phyloP scores from a whole-genome alignment of 2,797 vertebrate species.

The Australoheros facetus region DNA sequence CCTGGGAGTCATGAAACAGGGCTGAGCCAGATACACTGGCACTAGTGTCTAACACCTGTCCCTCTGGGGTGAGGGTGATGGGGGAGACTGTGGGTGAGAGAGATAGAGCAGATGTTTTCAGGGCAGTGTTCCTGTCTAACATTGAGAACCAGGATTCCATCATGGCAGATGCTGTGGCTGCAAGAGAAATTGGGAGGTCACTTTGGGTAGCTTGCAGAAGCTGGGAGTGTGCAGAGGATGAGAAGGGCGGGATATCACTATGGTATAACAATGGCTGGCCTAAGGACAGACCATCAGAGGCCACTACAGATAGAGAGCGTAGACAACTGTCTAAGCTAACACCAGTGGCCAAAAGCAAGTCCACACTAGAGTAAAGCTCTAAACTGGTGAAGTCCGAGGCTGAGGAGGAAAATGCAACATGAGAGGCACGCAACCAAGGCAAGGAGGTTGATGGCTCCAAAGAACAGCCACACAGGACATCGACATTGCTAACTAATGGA shows the following conservation, averaged over 20 bases:
- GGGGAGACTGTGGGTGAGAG: slow-evolving; percentile 72
- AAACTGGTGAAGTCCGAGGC: slow-evolving; percentile 46
- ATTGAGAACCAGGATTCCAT: slow-evolving; percentile 70
- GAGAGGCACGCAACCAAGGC: slow-evolving; percentile 69
- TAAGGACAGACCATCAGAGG: slow-evolving; percentile 63
- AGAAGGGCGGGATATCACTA: slow-evolving; percentile 59
- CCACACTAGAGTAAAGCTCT: slow-evolving; percentile 52
- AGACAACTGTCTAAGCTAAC: slow-evolving; percentile 65
- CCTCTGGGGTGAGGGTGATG: slow-evolving; percentile 78
- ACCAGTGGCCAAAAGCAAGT: slow-evolving; percentile 48
- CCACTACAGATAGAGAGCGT: slow-evolving; percentile 57
- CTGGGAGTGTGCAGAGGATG: slow-evolving; percentile 63
- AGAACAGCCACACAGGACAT: slow-evolving; percentile 64
- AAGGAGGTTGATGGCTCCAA: slow-evolving; percentile 55
- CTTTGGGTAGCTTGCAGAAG: slow-evolving; percentile 66
- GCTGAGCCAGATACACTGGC: slow-evolving; percentile 88
- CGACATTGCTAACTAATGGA: slow-evolving; percentile 45
- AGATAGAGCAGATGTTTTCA: slow-evolving; percentile 69
- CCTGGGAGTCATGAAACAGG: slow-evolving; percentile 80
- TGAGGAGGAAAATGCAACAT: slow-evolving; percentile 53
- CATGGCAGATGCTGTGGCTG: slow-evolving; percentile 68
- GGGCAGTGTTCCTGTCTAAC: slow-evolving; percentile 67
- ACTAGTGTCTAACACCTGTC: slow-evolving; percentile 70
- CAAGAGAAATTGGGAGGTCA: slow-evolving; percentile 82
- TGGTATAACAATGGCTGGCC: slow-evolving; percentile 60